Conservation (phyloP, 2,797 vertebrate genomes). For the Buceros bicornis region DNA sequence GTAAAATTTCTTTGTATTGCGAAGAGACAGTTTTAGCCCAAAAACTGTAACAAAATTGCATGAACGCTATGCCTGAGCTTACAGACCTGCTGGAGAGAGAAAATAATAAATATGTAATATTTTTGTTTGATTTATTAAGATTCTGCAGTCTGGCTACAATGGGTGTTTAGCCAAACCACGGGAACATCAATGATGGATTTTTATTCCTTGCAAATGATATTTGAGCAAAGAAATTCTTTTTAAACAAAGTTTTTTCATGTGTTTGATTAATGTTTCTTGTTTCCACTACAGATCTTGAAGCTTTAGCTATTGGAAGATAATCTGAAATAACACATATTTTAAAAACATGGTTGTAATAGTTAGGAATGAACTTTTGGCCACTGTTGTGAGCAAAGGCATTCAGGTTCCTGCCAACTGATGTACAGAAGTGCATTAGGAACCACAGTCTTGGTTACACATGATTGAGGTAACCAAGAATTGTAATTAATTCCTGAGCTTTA, state of each 20-base stretch:
- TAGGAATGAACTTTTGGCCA: not conserved
- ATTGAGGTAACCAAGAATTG: not conserved
- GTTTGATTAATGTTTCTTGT: not conserved
- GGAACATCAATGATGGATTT: not conserved
- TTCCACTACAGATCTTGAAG: not conserved
- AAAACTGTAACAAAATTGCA: not conserved
- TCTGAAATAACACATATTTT: not conserved
- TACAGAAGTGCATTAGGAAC: not conserved
- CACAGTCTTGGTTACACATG: not conserved
- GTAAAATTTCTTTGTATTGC: not conserved
- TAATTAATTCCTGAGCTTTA: slow-evolving; percentile 21
- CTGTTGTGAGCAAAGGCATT: not conserved
- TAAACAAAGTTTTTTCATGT: not conserved
- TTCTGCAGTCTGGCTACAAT: not conserved
- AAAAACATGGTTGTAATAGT: slow-evolving; percentile 16
- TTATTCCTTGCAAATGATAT: not conserved
- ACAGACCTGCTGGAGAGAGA: not conserved
- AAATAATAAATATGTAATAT: not conserved
- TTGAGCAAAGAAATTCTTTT: not conserved
- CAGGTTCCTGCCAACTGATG: not conserved
- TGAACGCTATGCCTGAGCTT: not conserved
- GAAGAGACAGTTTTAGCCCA: not conserved
- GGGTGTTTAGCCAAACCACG: not conserved
- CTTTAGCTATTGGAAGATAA: not conserved
- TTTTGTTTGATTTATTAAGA: not conserved